Conservation (phyloP, 2,797 vertebrate species). For the Prionace glauca region DNA sequence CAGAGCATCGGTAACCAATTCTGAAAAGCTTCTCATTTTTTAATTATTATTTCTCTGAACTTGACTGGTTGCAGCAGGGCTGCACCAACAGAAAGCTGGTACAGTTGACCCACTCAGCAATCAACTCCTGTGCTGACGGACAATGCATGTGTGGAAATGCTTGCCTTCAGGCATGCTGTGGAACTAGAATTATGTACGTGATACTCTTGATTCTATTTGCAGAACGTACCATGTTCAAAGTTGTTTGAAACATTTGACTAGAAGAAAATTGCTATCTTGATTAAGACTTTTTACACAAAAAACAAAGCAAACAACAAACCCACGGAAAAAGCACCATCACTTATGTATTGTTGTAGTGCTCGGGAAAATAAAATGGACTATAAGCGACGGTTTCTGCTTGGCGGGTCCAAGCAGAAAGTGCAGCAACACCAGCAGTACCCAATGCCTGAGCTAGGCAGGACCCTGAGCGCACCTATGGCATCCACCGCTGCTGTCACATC, state of each 20-base stretch:
- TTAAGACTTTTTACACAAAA: slow-evolving; percentile 47
- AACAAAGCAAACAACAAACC: slow-evolving; percentile 50
- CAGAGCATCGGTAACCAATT: neutral
- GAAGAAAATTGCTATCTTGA: slow-evolving; percentile 38
- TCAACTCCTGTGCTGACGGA: slow-evolving; percentile 54
- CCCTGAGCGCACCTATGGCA: slow-evolving; percentile 80
- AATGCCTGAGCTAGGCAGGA: slow-evolving; percentile 89
- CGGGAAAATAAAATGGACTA: slow-evolving; percentile 99
- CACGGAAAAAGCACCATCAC: slow-evolving; percentile 53
- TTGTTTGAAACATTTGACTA: slow-evolving; percentile 42
- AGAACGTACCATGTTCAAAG: slow-evolving; percentile 56
- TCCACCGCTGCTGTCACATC: slow-evolving; percentile 59
- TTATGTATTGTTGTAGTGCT: slow-evolving; percentile 98
- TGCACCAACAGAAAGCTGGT: slow-evolving; percentile 61
- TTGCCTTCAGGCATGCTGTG: slow-evolving; percentile 77
- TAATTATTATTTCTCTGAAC: slow-evolving; percentile 44
- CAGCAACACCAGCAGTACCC: slow-evolving; percentile 98
- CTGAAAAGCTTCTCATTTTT: slow-evolving; percentile 39
- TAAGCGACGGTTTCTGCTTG: slow-evolving; percentile 99
- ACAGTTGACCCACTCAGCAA: slow-evolving; percentile 53
- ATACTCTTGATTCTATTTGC: slow-evolving; percentile 67
- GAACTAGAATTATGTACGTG: slow-evolving; percentile 67
- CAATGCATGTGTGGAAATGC: slow-evolving; percentile 49
- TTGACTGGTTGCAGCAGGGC: slow-evolving; percentile 66
- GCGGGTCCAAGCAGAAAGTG: slow-evolving; percentile 99